Percentiles rank a stretch among this genome's conserved stretches.
phyloP scores from a whole-genome alignment of 1,140 invertebrate genomes.

The Drosophila pectinifera region DNA sequence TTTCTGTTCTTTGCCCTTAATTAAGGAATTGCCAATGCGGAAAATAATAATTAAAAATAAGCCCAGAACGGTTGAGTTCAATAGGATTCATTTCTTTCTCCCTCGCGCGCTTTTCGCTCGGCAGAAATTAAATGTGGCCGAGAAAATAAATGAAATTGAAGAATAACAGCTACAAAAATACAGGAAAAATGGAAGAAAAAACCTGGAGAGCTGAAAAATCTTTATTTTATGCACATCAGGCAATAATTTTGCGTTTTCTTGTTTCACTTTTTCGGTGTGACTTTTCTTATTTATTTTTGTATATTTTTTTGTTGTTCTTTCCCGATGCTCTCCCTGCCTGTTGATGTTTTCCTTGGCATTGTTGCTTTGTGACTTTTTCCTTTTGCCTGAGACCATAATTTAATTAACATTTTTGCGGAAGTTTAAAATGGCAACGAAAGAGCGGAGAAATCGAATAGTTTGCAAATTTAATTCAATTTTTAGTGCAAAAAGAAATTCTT shows the following conservation, averaged over 20 bases:
- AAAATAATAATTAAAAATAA: constrained; percentile 82
- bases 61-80: constrained; percentile 43
- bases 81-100: constrained; percentile 52
- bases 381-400: constrained; percentile 52
- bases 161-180: neutral
- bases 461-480: constrained; percentile 20
- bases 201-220: constrained; percentile 57
- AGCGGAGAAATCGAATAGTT: constrained; percentile 16
- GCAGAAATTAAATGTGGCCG: constrained; percentile 53
- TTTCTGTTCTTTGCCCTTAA: constrained; percentile 52
- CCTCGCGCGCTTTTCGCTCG: neutral
- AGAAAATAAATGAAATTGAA: constrained; percentile 47
- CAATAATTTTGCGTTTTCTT: constrained; percentile 39
- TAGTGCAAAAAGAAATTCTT: neutral
- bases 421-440: constrained; percentile 40
- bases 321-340: neutral
- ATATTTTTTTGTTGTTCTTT: constrained; percentile 1
- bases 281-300: constrained; percentile 18
- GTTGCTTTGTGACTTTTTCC: constrained; percentile 16
- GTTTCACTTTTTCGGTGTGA: constrained; percentile 21
- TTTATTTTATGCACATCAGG: constrained; percentile 65
- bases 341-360: constrained; percentile 46
- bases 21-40: constrained; percentile 79
- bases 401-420: constrained; percentile 65
- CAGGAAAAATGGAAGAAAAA: constrained; percentile 18